Percentiles rank a stretch among this genome's conserved stretches.
Evolutionary conservation across 2,888 invertebrate species (phyloP).

Genomic region (Tetramorium bicarinatum): DNA sequence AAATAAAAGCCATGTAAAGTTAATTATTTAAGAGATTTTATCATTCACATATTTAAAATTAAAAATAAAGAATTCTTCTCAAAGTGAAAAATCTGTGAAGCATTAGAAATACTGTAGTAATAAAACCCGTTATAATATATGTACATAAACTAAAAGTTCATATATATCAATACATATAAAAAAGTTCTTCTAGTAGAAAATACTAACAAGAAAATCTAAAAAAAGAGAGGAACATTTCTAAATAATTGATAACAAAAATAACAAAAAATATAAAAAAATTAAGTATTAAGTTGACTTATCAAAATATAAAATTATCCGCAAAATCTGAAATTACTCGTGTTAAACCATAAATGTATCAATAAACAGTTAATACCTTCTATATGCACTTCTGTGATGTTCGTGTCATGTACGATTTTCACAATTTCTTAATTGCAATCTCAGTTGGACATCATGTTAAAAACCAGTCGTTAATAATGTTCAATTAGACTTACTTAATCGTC

Average conservation of each 20-base stretch:
- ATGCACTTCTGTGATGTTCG: background rate
- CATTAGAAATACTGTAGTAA: constrained; percentile 9
- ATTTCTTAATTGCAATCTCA: background rate
- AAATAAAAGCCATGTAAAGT: background rate
- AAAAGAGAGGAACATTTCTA: constrained; percentile 15
- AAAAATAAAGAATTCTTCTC: background rate
- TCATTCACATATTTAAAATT: background rate
- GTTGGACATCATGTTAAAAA: background rate
- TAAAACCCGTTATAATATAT: background rate
- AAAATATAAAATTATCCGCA: constrained; percentile 28
- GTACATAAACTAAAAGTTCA: constrained; percentile 10
- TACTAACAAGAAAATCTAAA: background rate
- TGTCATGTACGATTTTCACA: background rate
- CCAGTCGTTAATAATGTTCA: background rate
- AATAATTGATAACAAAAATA: constrained; percentile 20
- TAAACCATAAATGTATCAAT: background rate
- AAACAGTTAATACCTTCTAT: background rate
- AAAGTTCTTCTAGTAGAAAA: constrained; percentile 9
- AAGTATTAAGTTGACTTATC: background rate
- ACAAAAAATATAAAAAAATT: constrained; percentile 17
- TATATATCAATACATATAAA: background rate
- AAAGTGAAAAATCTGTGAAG: constrained; percentile 1
- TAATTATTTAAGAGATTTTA: background rate
- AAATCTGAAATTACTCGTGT: background rate
- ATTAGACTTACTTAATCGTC: constrained; percentile 45